Conservation (phyloP, 2,797 vertebrate genomes). For the Peromyscus aztecus region DNA sequence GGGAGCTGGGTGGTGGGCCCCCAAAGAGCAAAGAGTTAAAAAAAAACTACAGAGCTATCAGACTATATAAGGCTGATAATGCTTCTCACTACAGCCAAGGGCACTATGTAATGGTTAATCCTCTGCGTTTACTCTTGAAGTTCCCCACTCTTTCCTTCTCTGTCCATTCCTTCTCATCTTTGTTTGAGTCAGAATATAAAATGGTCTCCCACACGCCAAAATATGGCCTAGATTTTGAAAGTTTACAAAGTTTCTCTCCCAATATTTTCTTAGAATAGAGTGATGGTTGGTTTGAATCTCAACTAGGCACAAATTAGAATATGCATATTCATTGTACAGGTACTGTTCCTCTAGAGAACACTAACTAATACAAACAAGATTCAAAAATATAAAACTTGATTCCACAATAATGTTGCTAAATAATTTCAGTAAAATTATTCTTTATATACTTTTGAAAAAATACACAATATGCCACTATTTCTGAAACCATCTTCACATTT, state of each 20-base stretch:
- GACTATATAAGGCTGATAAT: not conserved
- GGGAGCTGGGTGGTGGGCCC: accelerated
- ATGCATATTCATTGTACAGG: not conserved
- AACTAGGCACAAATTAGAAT: no score
- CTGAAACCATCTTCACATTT: not conserved
- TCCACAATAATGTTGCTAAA: not conserved
- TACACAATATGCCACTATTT: not conserved
- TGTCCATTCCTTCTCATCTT: not conserved
- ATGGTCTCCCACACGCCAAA: not conserved
- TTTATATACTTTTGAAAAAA: not conserved
- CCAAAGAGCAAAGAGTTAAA: not conserved
- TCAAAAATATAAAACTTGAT: not conserved
- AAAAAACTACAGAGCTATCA: not conserved
- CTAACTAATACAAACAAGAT: not conserved
- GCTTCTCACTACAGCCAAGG: not conserved
- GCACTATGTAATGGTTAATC: not conserved
- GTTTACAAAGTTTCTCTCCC: not conserved
- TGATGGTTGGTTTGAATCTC: not conserved
- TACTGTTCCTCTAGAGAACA: not conserved
- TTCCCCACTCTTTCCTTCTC: not conserved
- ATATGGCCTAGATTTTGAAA: slow-evolving; percentile 9
- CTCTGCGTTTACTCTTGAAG: not conserved
- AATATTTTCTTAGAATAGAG: not conserved
- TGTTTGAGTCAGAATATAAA: not conserved
- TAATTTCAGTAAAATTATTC: slow-evolving; percentile 18